Percentiles rank a stretch among this genome's conserved stretches.
phyloP scores from a whole-genome alignment of 2,888 invertebrate genomes.

The Geophilus truncorum region DNA sequence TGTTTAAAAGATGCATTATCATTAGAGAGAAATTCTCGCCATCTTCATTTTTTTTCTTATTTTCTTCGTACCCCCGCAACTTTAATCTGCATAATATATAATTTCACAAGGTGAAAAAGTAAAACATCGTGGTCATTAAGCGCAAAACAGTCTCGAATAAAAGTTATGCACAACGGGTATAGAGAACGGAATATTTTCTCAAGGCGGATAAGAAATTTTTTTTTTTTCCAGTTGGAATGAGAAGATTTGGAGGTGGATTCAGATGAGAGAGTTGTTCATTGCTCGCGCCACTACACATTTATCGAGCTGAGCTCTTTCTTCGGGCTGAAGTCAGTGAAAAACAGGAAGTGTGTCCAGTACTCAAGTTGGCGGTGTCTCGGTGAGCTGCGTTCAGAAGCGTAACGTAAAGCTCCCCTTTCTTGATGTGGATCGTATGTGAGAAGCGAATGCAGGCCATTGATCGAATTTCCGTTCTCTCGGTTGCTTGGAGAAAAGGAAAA shows the following conservation, averaged over 20 bases:
- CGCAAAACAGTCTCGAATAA: not conserved
- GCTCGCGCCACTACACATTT: constrained; percentile 21
- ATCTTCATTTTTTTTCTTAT: not conserved
- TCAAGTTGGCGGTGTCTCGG: constrained; percentile 20
- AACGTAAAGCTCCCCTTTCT: constrained; percentile 25
- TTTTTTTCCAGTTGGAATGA: not conserved
- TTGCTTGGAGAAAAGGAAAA: constrained; percentile 27
- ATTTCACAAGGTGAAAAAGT: constrained; percentile 5
- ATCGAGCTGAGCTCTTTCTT: constrained; percentile 21
- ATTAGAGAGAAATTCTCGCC: constrained; percentile 6
- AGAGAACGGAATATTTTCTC: not conserved
- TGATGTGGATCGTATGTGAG: constrained; percentile 27
- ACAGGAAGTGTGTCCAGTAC: constrained; percentile 25
- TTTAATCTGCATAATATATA: constrained; percentile 5
- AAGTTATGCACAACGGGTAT: not conserved
- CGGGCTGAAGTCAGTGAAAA: constrained; percentile 23
- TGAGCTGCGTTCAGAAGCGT: constrained; percentile 27
- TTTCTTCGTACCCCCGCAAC: not conserved
- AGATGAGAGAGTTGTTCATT: not conserved
- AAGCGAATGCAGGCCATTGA: constrained; percentile 28
- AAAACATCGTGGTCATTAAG: not conserved
- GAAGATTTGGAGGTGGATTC: constrained; percentile 25
- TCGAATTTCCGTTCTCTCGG: constrained; percentile 29
- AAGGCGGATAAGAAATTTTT: not conserved
- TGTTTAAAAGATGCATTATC: constrained; percentile 27